phyloP scores from a whole-genome alignment of 2,113 vertebrate species.

The Corythornis vintsioides region DNA sequence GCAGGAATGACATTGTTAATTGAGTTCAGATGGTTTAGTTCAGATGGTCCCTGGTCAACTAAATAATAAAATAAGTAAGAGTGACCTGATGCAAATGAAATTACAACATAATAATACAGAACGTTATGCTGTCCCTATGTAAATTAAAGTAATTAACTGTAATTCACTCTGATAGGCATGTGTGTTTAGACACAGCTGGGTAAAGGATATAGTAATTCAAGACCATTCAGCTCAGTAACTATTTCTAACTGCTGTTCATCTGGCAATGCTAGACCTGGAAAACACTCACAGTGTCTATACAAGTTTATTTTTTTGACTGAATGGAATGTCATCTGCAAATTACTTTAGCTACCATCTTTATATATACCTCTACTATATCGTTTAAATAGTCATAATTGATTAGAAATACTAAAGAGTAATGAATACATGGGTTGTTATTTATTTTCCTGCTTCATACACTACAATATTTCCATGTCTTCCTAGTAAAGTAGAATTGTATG shows the following conservation, averaged over 20 bases:
- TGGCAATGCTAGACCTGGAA: not conserved
- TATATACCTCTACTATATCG: not conserved
- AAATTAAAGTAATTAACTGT: not conserved
- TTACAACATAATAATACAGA: not conserved
- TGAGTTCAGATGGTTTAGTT: not conserved
- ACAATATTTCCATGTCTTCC: not conserved
- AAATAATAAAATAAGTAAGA: constrained; percentile 22
- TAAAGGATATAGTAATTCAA: not conserved
- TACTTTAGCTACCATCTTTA: not conserved
- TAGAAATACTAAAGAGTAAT: not conserved
- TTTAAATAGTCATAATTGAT: not conserved
- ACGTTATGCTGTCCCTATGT: not conserved
- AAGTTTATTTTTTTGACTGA: not conserved
- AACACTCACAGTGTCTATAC: not conserved
- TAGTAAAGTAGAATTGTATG: not conserved
- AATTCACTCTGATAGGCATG: not conserved
- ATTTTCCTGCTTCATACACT: not conserved
- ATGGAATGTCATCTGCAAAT: not conserved
- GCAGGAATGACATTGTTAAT: not conserved
- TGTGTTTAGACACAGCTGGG: not conserved
- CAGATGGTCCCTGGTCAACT: not conserved
- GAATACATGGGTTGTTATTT: not conserved
- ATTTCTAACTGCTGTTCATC: not conserved
- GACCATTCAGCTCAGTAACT: not conserved
- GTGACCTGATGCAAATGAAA: constrained; percentile 22